phyloP scores from a whole-genome alignment of 2,888 invertebrate species.

The Chymomyza caudatula region DNA sequence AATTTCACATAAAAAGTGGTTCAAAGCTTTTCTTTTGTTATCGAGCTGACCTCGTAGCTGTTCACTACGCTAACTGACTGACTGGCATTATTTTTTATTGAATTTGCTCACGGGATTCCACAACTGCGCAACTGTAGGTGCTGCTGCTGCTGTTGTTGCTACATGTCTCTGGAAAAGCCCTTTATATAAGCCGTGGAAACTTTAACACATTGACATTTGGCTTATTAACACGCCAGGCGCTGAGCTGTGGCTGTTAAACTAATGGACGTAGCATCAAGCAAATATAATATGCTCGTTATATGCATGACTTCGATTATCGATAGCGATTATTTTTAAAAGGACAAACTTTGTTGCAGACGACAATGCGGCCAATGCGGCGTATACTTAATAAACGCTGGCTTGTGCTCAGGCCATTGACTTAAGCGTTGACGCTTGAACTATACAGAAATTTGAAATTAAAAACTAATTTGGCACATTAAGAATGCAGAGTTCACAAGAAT shows the following conservation, averaged over 20 bases:
- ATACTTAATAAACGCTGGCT: constrained; percentile 1
- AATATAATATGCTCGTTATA: constrained; percentile 53
- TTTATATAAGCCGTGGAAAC: constrained; percentile 30
- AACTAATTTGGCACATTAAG: constrained; percentile 41
- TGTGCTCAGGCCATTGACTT: constrained; percentile 23
- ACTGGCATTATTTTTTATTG: constrained; percentile 37
- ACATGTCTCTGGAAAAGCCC: background rate
- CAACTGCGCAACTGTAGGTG: constrained; percentile 13
- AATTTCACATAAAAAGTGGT: too few species aligned
- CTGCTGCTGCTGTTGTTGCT: background rate
- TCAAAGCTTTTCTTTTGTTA: too few species aligned
- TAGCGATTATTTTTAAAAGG: constrained; percentile 27
- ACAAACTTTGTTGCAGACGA: constrained; percentile 10
- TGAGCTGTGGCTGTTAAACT: constrained; percentile 27
- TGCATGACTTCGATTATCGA: constrained; percentile 47
- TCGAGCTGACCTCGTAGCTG: constrained; percentile 39
- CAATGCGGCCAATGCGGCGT: constrained; percentile 7
- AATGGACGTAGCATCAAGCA: constrained; percentile 41
- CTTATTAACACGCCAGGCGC: constrained; percentile 38
- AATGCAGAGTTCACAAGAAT: constrained; percentile 10
- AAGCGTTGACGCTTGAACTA: background rate
- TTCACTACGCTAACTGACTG: constrained; percentile 31
- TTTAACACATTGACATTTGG: constrained; percentile 55
- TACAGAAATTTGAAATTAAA: constrained; percentile 40
- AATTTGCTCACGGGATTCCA: constrained; percentile 45